Evolutionary conservation across 1,140 invertebrate species (phyloP).

Genomic region (Onthophagus taurus): DNA sequence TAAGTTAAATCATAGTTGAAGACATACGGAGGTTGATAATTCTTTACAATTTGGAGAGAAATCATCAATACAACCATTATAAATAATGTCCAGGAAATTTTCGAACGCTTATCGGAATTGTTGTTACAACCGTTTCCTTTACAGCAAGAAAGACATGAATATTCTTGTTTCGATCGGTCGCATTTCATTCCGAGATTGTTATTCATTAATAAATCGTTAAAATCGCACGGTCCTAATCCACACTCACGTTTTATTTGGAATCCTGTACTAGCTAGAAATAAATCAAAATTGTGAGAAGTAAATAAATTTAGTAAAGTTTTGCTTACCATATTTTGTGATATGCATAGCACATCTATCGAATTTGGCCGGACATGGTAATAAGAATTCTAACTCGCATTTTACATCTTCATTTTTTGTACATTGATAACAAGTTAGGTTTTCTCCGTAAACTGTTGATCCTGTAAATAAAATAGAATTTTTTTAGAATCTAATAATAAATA

Average conservation of each 20-base stretch:
- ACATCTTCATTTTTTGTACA: constrained; percentile 37
- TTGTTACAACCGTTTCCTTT: constrained; percentile 37
- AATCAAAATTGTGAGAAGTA: constrained; percentile 10
- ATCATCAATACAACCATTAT: constrained; percentile 4
- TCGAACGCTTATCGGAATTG: constrained; percentile 13
- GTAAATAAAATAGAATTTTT: too few species aligned
- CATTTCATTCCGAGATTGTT: constrained; percentile 39
- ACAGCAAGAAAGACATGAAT: constrained; percentile 38
- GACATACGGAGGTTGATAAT: constrained; percentile 14
- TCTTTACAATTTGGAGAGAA: constrained; percentile 6
- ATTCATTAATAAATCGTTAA: constrained; percentile 38
- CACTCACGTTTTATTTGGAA: constrained; percentile 41
- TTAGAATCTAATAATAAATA: too few species aligned
- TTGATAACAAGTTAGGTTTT: constrained; percentile 43
- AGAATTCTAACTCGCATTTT: constrained; percentile 35
- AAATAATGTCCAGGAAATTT: neutral
- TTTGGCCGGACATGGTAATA: constrained; percentile 37
- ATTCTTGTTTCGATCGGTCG: constrained; percentile 37
- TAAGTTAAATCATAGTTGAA: too few species aligned
- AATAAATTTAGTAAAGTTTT: neutral
- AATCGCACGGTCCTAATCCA: constrained; percentile 42
- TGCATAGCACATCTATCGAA: constrained; percentile 43
- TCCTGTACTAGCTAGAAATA: constrained; percentile 36
- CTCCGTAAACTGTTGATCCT: too few species aligned
- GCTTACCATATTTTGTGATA: constrained; percentile 42